Evolutionary conservation across 2,797 vertebrate species (phyloP).

Genomic region (Lagodon rhomboides): DNA sequence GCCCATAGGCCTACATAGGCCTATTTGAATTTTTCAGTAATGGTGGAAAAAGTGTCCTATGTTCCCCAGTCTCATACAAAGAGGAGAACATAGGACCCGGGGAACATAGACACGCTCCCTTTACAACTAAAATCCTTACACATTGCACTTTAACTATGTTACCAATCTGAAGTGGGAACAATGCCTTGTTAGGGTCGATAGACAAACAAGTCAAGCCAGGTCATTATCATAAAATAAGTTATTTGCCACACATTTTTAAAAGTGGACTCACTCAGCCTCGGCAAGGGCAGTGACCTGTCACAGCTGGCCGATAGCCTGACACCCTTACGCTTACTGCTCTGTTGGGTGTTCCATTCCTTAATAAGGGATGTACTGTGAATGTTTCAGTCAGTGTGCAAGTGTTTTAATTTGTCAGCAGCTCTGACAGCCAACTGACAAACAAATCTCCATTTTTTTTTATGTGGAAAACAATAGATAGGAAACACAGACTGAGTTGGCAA

Average conservation of each 20-base stretch:
- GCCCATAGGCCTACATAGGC: too few relatives aligned
- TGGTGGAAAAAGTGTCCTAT: too few relatives aligned
- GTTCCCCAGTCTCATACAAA: too few relatives aligned
- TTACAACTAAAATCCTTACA: too few relatives aligned
- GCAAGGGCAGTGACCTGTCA: conserved; percentile 20
- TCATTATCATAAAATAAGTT: neutral
- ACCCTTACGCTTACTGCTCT: conserved; percentile 11
- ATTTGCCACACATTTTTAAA: neutral
- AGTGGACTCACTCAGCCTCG: neutral
- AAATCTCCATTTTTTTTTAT: conserved; percentile 42
- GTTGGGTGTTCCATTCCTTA: conserved; percentile 23
- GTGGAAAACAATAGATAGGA: conserved; percentile 21
- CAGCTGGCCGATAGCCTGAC: conserved; percentile 6
- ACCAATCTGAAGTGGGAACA: too few relatives aligned
- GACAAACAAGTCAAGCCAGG: too few relatives aligned
- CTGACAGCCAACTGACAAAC: conserved; percentile 41
- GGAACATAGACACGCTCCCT: too few relatives aligned
- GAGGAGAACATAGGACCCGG: too few relatives aligned
- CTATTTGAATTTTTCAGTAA: too few relatives aligned
- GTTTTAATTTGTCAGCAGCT: conserved; percentile 56
- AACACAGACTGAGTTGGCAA: conserved; percentile 11
- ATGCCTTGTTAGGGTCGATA: too few relatives aligned
- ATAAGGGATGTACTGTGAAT: conserved; percentile 21
- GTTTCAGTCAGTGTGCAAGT: conserved; percentile 28
- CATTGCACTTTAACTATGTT: too few relatives aligned